phyloP scores from a whole-genome alignment of 2,888 invertebrate species.

The Linnaemya tessellans region DNA sequence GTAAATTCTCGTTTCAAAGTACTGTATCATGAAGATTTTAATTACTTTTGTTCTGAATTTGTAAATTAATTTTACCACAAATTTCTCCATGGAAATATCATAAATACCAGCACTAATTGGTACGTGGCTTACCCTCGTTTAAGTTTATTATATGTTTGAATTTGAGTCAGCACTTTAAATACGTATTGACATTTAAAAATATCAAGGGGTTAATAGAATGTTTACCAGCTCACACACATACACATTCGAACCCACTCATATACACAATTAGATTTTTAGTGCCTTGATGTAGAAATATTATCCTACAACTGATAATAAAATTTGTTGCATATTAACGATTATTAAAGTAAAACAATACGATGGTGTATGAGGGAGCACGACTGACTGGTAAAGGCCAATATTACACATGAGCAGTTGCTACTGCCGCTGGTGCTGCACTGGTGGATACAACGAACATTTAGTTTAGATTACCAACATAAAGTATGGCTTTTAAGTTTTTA shows the following conservation, averaged over 20 bases:
- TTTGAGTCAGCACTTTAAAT: constrained; percentile 29
- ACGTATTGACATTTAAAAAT: constrained; percentile 40
- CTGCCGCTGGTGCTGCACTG: background rate
- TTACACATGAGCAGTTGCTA: background rate
- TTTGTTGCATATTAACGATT: constrained; percentile 48
- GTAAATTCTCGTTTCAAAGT: too few relatives aligned
- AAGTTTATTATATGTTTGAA: background rate
- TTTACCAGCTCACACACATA: background rate
- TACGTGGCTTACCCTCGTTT: background rate
- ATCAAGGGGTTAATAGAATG: constrained; percentile 44
- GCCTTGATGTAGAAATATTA: constrained; percentile 29
- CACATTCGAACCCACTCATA: background rate
- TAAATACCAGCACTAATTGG: background rate
- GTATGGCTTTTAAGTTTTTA: constrained; percentile 30
- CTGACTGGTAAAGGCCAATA: constrained; percentile 3
- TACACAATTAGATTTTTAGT: background rate
- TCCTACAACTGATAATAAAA: constrained; percentile 31
- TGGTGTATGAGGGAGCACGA: background rate
- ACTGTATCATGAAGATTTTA: too few relatives aligned
- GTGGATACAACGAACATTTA: background rate
- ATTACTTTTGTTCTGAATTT: too few relatives aligned
- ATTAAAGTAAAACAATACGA: constrained; percentile 37
- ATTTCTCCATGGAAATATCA: background rate
- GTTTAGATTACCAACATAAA: constrained; percentile 44
- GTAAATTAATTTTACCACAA: background rate